phyloP scores from a whole-genome alignment of 1,140 invertebrate genomes.

The Hesperophylax magnus region DNA sequence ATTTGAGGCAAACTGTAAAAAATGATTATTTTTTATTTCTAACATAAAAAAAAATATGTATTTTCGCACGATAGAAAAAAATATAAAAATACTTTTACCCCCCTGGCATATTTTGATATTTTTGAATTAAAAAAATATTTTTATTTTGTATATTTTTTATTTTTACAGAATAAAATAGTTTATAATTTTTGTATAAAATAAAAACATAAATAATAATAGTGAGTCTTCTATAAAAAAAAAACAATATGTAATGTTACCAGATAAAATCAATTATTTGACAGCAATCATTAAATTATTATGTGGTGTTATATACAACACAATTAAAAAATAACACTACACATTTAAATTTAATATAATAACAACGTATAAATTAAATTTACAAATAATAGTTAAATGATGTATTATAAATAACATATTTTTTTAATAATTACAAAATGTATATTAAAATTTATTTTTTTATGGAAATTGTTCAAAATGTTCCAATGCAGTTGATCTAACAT shows the following conservation, averaged over 20 bases:
- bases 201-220: conserved; percentile 2
- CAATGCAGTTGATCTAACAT: too few relatives aligned
- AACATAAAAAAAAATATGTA: too few relatives aligned
- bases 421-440: background rate
- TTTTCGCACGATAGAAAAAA: too few relatives aligned
- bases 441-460: background rate
- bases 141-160: conserved; percentile 1
- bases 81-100: too few relatives aligned
- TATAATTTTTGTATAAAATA: conserved; percentile 15
- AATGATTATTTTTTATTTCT: too few relatives aligned
- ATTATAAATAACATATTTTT: too few relatives aligned
- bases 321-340: background rate
- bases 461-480: too few relatives aligned
- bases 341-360: background rate
- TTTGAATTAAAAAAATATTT: background rate
- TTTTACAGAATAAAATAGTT: conserved; percentile 8
- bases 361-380: background rate
- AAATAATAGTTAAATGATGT: background rate
- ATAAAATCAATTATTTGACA: background rate
- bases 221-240: conserved; percentile 5
- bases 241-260: background rate
- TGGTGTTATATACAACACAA: background rate
- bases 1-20: too few relatives aligned
- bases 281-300: background rate
- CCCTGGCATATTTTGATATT: too few relatives aligned